A percentile compares a stretch with the other conserved stretches of the same genome.
phyloP scores from a whole-genome alignment of 2,113 vertebrate species.

The Heterotis niloticus region DNA sequence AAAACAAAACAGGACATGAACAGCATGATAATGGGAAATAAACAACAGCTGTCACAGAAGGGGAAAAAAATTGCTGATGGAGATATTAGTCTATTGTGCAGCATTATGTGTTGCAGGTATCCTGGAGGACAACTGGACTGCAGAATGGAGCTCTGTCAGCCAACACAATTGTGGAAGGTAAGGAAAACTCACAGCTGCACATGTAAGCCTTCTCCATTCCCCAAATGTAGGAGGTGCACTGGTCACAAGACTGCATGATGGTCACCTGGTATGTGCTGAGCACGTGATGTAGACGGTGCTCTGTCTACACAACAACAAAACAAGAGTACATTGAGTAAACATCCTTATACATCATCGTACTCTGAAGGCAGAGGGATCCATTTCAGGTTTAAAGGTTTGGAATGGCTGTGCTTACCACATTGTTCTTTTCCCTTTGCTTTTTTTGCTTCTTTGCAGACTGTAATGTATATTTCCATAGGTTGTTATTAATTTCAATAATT shows the following conservation, averaged over 20 bases:
- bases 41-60: background rate
- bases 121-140: background rate
- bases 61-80: background rate
- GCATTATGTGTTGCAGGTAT: background rate
- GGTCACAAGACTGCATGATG: slow-evolving; percentile 90
- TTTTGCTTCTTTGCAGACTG: slow-evolving; percentile 76
- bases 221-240: slow-evolving; percentile 91
- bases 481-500: background rate
- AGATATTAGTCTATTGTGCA: background rate
- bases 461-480: slow-evolving; percentile 11
- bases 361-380: background rate
- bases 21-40: too few relatives aligned
- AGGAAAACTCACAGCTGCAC: slow-evolving; percentile 76
- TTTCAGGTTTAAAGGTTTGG: background rate
- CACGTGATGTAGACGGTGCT: slow-evolving; percentile 78
- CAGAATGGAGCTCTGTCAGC: too few relatives aligned
- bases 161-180: background rate
- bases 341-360: background rate
- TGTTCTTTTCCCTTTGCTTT: slow-evolving; percentile 80
- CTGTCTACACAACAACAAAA: slow-evolving; percentile 51
- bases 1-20: slow-evolving; percentile 18
- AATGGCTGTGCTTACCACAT: slow-evolving; percentile 67
- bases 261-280: slow-evolving; percentile 89
- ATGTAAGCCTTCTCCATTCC: slow-evolving; percentile 94
- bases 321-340: background rate